Percentiles rank a stretch among this genome's conserved stretches.
These are phyloP conservation scores for Ciconia stormi DNA, from an alignment of 2,113 vertebrate genomes.

Conservation along the genomic window DNA sequence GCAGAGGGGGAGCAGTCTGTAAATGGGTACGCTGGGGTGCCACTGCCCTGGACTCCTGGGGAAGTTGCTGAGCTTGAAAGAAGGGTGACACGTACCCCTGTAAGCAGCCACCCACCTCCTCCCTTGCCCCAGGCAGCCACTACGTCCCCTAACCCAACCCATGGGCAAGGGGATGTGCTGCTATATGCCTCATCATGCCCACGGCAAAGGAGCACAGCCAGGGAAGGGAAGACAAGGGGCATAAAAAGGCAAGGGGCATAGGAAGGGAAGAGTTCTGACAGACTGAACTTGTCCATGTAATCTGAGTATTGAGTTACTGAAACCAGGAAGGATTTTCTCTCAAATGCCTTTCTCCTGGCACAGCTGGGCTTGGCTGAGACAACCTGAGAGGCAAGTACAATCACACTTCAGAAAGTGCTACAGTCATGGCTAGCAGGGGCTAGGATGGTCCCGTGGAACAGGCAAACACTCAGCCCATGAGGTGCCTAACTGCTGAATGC, in stretches of 20 bases:
- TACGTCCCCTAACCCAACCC: neutral
- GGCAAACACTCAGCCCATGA: fast-evolving
- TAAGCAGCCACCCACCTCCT: neutral
- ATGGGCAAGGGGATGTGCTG: fast-evolving
- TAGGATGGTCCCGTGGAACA: neutral
- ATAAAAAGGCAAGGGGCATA: neutral
- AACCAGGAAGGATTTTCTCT: neutral
- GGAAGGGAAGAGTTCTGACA: neutral
- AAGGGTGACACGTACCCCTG: fast-evolving
- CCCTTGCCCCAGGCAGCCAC: neutral
- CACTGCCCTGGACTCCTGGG: neutral
- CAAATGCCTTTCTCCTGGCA: neutral
- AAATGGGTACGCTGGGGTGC: neutral
- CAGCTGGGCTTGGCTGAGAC: neutral
- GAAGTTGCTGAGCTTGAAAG: neutral
- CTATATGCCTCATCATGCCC: neutral
- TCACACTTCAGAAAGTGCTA: fast-evolving
- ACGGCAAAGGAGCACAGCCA: fast-evolving
- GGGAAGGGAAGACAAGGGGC: neutral
- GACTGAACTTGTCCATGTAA: fast-evolving
- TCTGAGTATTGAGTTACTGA: fast-evolving
- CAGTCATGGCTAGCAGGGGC: neutral
- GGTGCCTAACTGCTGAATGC: neutral
- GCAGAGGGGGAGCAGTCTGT: neutral
- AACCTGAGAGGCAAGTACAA: neutral